Percentiles rank a stretch among this genome's conserved stretches.
Evolutionary conservation across 53 echinoderm and acorn worm species (phyloP).

Genomic region (Patiria pectinifera): DNA sequence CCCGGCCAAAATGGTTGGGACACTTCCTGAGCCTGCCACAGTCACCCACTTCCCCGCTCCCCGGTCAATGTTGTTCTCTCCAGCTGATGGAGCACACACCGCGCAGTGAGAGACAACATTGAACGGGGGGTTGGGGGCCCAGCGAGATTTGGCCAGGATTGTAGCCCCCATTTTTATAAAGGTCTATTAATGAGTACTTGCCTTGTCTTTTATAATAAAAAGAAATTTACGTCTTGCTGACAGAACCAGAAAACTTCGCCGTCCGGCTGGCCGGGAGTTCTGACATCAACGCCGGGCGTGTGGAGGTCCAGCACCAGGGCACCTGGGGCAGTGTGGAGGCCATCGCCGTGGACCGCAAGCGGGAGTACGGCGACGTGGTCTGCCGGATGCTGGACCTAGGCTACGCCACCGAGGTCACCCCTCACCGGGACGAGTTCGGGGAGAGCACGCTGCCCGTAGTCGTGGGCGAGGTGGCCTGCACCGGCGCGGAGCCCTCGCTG

Average conservation of each 20-base stretch:
- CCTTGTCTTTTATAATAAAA: too few species aligned
- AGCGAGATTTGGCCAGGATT: too few species aligned
- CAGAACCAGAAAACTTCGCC: neutral
- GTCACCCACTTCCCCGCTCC: too few species aligned
- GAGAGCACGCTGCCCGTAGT: neutral
- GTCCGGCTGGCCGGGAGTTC: neutral
- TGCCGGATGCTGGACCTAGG: constrained; percentile 4
- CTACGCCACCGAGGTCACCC: neutral
- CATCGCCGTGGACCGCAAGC: neutral
- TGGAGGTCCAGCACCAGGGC: neutral
- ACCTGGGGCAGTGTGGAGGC: neutral
- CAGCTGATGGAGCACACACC: too few species aligned
- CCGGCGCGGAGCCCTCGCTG: neutral
- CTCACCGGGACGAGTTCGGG: neutral
- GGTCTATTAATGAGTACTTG: too few species aligned
- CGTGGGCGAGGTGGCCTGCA: neutral
- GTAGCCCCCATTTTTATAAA: too few species aligned
- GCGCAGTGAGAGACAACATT: too few species aligned
- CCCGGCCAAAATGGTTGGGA: too few species aligned
- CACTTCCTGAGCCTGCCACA: too few species aligned
- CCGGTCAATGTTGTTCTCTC: too few species aligned
- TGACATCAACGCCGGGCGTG: neutral
- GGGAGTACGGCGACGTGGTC: neutral
- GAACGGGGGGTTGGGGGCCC: too few species aligned
- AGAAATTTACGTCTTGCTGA: neutral